Conservation (phyloP, 2,888 invertebrate species). For the Aspidapion aeneum region DNA sequence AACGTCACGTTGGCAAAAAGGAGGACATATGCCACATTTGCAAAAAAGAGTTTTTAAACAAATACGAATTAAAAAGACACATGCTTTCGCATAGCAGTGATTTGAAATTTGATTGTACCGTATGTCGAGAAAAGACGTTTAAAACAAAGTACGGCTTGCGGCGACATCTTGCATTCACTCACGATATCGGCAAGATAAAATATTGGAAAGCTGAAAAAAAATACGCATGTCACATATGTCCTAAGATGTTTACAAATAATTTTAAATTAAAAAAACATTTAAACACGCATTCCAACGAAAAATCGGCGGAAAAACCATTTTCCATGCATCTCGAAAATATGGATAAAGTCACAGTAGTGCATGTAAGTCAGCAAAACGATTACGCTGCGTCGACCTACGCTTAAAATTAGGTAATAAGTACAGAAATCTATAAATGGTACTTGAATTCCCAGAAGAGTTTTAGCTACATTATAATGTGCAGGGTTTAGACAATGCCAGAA, state of each 20-base stretch:
- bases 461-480: too few relatives aligned
- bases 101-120: slow-evolving; percentile 43
- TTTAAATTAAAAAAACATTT: slow-evolving; percentile 37
- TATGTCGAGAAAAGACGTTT: background rate
- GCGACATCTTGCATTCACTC: background rate
- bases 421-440: too few relatives aligned
- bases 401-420: too few relatives aligned
- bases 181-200: slow-evolving; percentile 40
- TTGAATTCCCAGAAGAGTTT: too few relatives aligned
- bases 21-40: slow-evolving; percentile 37
- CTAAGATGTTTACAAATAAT: slow-evolving; percentile 44
- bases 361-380: too few relatives aligned
- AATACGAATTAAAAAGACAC: slow-evolving; percentile 35
- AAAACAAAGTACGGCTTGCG: background rate
- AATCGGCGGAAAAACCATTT: too few relatives aligned
- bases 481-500: too few relatives aligned
- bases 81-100: slow-evolving; percentile 36
- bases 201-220: slow-evolving; percentile 42
- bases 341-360: too few relatives aligned
- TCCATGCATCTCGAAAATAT: too few relatives aligned
- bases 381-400: too few relatives aligned
- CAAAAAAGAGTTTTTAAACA: slow-evolving; percentile 34
- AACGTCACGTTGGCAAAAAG: slow-evolving; percentile 37
- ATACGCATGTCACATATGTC: slow-evolving; percentile 37
- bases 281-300: slow-evolving; percentile 37